Base-by-base conservation (phyloP, 2,888 invertebrate species). In the Caenorhabditis macrosperma region DNA sequence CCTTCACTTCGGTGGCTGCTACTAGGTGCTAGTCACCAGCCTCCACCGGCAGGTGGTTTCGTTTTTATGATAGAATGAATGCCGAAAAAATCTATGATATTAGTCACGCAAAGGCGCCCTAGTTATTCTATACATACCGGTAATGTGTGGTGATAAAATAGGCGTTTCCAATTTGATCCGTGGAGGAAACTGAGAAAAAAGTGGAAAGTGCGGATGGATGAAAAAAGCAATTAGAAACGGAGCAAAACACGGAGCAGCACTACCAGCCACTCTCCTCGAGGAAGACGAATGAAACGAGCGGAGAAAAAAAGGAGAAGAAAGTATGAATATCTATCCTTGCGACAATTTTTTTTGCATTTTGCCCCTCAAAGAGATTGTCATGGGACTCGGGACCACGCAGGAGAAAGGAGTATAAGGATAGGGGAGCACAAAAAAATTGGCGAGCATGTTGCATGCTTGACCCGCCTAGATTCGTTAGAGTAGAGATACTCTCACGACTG, bases 381-480 rank as follows among this genome's bases (percentile, higher is more conserved):
- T 44, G 60, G 60, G 69, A 71, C 69, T 44, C 33, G 44, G 35
- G 38, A 38, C 57, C 57, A 57, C 38, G 54, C 48, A 57, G 52
- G 38, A 55, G 52, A 55, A 44, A 35, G 20, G 59, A 6, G 61
- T 10, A 54, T 71, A 71, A 30, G 71, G 55, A 55, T 72, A 63
- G 72, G 57, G 57, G 46, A 72, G 57, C 63, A 38, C 28, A 72
- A 72, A 63, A 72, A 72, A 26, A n/a, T n/a, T 63, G 33, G 55
- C 22, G 69, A 30, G 57, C 63, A 63, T 57, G 63, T 63, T 72
- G 72, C 63, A 69, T 71, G 63, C 48, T 71, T 61, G 61, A 71
- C 71, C 54, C 35, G 57, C 38, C 44, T 63, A 72, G 72, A 63
- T 63, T 72, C 63, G 72, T 64, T 64, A 64, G 63, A 72, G 63